Evolutionary conservation across 2,113 vertebrate species (phyloP), one percentile per base, ranked within the genome.

Genomic region (Chauna torquata): DNA sequence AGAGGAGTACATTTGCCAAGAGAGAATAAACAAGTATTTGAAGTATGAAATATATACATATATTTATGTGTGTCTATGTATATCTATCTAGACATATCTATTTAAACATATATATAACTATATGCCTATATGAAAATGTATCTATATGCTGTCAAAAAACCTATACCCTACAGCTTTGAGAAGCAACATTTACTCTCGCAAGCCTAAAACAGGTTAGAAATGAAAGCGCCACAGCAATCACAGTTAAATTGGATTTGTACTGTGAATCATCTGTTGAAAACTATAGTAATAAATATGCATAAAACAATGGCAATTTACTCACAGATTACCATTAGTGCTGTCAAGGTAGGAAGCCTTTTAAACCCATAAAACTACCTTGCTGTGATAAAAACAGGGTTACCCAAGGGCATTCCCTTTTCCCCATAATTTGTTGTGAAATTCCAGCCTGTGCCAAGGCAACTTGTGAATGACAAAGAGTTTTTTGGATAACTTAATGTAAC

Each of bases 271-370:
- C 68, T 86, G 50, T 68, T 85, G 82, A 68, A 82, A 52, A 27
- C 62, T 36, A 42, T 45, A 88, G 81, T 74, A 59, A 91, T 92
- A 94, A 96, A 58, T 83, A 45, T 5, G 9, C 54, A 83, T 20
- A 78, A 86, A 96, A 70, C 83, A 94, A 86, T 6, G 38, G 68
- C 59, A 92, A 81, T 95, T 94, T 78, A 25, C 72, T 75, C 59
- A 12, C 9, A 20, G 28, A 81, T 84, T 74, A 91, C 50, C 38
- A 45, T 36, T 15, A 20, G 12, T 9, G 75, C 75, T 92, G 70
- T 32, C 69, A 38, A 57, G 62, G 72, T 20, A 74, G 86, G 38
- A 50, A 89, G 54, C 8, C 32, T 64, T 78, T 88, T 11, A 49
- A 78, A 88, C 17, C 49, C 45, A 25, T 32, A 57, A 90, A 93